A percentile compares a stretch with the other conserved stretches of the same genome.
Evolutionary conservation across 2,888 invertebrate species (phyloP).

Genomic region (Drosophila suboccidentalis): DNA sequence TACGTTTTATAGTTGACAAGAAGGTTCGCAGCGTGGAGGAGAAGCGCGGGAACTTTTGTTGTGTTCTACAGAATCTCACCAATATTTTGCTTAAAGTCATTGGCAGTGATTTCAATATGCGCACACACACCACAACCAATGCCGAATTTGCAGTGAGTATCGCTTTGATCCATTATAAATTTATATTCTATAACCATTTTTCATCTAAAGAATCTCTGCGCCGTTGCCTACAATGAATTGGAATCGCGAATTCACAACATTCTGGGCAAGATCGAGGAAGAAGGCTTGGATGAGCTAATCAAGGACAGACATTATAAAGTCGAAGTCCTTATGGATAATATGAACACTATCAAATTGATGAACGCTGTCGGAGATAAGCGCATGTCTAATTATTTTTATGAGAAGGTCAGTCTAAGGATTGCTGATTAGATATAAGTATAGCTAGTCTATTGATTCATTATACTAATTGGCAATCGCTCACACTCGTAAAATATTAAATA

Average conservation of each 20-base stretch:
- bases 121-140: slow-evolving; percentile 60
- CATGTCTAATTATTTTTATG: slow-evolving; percentile 36
- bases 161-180: background rate
- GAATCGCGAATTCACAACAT: slow-evolving; percentile 51
- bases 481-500: slow-evolving; percentile 1
- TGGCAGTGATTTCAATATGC: slow-evolving; percentile 73
- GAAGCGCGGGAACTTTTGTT: slow-evolving; percentile 64
- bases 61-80: slow-evolving; percentile 65
- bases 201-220: slow-evolving; percentile 59
- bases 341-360: slow-evolving; percentile 61
- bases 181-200: background rate
- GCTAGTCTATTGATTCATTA: slow-evolving; percentile 2
- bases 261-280: slow-evolving; percentile 42
- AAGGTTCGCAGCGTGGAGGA: slow-evolving; percentile 51
- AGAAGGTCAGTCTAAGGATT: slow-evolving; percentile 43
- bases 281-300: slow-evolving; percentile 30
- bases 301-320: background rate
- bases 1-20: slow-evolving; percentile 54
- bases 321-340: slow-evolving; percentile 40
- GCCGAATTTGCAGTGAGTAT: slow-evolving; percentile 62
- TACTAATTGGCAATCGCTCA: slow-evolving; percentile 8
- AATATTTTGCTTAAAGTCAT: slow-evolving; percentile 74
- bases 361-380: slow-evolving; percentile 41
- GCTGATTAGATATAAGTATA: background rate
- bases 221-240: slow-evolving; percentile 57